Evolutionary conservation across 2,797 vertebrate species (phyloP), one percentile per base, ranked within the genome.

Genomic region (Centroberyx gerrardi): DNA sequence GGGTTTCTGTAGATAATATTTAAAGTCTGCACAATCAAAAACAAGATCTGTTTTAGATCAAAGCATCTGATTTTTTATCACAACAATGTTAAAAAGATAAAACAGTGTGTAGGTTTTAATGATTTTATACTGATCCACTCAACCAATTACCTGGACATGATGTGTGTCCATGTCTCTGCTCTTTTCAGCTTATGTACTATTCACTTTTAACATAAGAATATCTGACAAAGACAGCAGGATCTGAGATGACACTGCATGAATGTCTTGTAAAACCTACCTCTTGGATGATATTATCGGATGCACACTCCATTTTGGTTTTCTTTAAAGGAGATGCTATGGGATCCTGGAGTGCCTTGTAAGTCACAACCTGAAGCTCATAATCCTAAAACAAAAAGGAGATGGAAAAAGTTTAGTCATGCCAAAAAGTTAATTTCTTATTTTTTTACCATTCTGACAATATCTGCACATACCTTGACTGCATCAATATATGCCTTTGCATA

Each of bases 401-500:
- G 22, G 12, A 29, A 18, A 29, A 8, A 62, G 4, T 53, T 5
- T 14, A 44, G 27, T 49, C 0, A 52, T 27, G 12, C 1, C 27
- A 52, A 5, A 0, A 3, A 42, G 12, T 3, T 10, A 42, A 42
- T 42, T 13, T 42, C 40, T n/a, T 8, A 15, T 17, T 17, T 46
- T 46, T 18, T 53, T 10, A 3, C 33, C 53, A 7, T 1, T 22
- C 22, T 49, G 1, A 8, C 29, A 8, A 0, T 1, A 4, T 46
- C 0, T 0, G 29, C 1, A 53, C 67, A 1, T 60, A 98, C 98
- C 96, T 99, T 99, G 85, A 98, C 96, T 65, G 97, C 96, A 0
- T 98, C 96, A 0, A 98, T 97, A 91, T 98, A 99, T 62, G 96
- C 96, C 83, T 97, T 99, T 0, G 98, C 97, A 0, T 96, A 94